These are phyloP conservation scores for Formica aserva DNA, from an alignment of 2,888 invertebrate species.

Conservation along the genomic window DNA sequence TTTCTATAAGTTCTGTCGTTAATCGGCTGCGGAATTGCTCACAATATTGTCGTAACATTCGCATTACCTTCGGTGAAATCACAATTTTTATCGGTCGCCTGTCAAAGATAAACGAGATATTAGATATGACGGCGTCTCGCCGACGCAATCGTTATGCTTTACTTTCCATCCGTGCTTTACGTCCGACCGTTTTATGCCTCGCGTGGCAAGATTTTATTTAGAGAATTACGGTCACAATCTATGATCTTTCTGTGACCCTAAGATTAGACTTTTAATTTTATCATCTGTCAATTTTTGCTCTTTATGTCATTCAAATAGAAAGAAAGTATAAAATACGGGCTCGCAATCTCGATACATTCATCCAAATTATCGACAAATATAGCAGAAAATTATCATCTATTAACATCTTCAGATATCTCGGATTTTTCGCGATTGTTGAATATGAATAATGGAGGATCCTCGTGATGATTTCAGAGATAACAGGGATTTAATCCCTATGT, in stretches of 20 bases:
- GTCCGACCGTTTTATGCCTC: slow-evolving; percentile 25
- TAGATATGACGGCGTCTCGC: slow-evolving; percentile 33
- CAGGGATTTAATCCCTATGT: slow-evolving; percentile 5
- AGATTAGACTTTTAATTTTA: slow-evolving; percentile 8
- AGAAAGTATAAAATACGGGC: background rate
- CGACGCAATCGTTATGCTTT: slow-evolving; percentile 35
- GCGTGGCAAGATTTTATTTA: slow-evolving; percentile 35
- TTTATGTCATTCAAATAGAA: background rate
- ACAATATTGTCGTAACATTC: slow-evolving; percentile 30
- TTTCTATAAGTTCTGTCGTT: background rate
- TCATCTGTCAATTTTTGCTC: slow-evolving; percentile 18
- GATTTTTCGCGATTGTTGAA: background rate
- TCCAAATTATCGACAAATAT: slow-evolving; percentile 29
- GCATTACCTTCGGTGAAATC: slow-evolving; percentile 5
- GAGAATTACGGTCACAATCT: slow-evolving; percentile 11
- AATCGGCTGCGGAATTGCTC: slow-evolving; percentile 12
- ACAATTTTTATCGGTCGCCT: slow-evolving; percentile 25
- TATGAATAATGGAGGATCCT: slow-evolving; percentile 32
- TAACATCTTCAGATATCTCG: slow-evolving; percentile 9
- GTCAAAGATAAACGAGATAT: slow-evolving; percentile 38
- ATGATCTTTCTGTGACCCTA: slow-evolving; percentile 1
- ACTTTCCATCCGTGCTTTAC: background rate
- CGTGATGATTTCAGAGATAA: slow-evolving; percentile 1
- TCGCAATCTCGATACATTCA: background rate
- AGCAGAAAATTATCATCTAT: slow-evolving; percentile 8